Conservation (phyloP, 2,888 invertebrate species). For the Drosophila yooni region DNA sequence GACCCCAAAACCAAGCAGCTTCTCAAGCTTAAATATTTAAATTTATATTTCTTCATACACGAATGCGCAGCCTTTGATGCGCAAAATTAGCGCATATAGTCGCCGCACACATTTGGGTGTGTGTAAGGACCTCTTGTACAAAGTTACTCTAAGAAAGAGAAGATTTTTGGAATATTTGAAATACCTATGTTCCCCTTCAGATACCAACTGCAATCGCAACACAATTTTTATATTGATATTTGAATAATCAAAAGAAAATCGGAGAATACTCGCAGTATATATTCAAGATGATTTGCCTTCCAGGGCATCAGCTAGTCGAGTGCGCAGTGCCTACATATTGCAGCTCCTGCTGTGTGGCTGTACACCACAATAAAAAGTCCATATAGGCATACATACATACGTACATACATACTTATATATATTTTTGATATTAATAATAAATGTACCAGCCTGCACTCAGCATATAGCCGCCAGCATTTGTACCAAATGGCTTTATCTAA, state of each 20-base stretch:
- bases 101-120: neutral
- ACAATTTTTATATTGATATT: neutral
- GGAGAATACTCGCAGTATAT: neutral
- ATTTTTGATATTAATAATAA: constrained; percentile 51
- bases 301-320: neutral
- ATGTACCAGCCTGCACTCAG: constrained; percentile 29
- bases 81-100: constrained; percentile 71
- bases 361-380: constrained; percentile 35
- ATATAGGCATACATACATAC: constrained; percentile 19
- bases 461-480: constrained; percentile 17
- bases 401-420: constrained; percentile 11
- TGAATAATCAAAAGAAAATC: neutral
- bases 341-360: constrained; percentile 23
- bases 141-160: neutral
- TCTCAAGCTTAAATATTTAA: constrained; percentile 43
- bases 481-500: constrained; percentile 41
- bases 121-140: neutral
- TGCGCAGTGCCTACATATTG: neutral
- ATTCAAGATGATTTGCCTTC: neutral
- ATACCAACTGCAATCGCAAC: neutral
- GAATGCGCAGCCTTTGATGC: constrained; percentile 70
- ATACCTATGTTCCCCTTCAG: neutral
- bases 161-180: neutral
- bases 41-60: constrained; percentile 65
- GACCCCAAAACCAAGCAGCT: neutral